Evolutionary conservation across 2,113 vertebrate species (phyloP).

Genomic region (Lepus timidus): DNA sequence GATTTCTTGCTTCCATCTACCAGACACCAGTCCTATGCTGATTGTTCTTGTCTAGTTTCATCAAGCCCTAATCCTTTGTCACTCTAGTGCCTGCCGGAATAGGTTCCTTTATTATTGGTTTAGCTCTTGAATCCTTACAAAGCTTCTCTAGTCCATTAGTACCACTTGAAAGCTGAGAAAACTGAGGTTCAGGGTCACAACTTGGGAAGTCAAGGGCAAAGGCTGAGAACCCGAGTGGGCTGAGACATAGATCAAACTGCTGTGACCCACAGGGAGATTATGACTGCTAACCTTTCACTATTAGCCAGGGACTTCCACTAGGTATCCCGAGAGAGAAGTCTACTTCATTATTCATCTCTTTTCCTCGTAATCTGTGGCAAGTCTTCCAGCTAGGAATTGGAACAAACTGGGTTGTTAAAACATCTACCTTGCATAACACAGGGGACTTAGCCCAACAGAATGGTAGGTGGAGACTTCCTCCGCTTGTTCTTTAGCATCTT

Average conservation of each 20-base stretch:
- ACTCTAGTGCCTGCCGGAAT: neutral
- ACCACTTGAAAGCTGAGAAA: slow-evolving; percentile 34
- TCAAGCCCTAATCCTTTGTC: neutral
- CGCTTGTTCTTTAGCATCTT: too few relatives aligned
- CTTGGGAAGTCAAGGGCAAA: neutral
- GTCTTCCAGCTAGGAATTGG: slow-evolving; percentile 12
- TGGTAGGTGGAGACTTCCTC: neutral
- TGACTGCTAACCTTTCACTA: slow-evolving; percentile 23
- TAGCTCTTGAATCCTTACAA: neutral
- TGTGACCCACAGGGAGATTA: neutral
- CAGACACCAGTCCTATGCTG: neutral
- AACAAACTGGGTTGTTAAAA: slow-evolving; percentile 4
- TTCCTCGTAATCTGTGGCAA: slow-evolving; percentile 67
- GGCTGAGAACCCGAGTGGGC: neutral
- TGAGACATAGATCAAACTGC: neutral
- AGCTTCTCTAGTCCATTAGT: neutral
- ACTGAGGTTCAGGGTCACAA: neutral
- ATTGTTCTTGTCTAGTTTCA: neutral
- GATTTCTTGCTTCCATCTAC: neutral
- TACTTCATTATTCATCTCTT: slow-evolving; percentile 79
- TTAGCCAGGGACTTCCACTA: slow-evolving; percentile 24
- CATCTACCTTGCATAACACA: neutral
- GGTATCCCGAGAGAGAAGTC: slow-evolving; percentile 55
- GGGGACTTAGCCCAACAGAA: neutral
- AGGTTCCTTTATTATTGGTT: neutral